Evolutionary conservation across 2,797 vertebrate genomes (phyloP).

Genomic region (Alauda arvensis): DNA sequence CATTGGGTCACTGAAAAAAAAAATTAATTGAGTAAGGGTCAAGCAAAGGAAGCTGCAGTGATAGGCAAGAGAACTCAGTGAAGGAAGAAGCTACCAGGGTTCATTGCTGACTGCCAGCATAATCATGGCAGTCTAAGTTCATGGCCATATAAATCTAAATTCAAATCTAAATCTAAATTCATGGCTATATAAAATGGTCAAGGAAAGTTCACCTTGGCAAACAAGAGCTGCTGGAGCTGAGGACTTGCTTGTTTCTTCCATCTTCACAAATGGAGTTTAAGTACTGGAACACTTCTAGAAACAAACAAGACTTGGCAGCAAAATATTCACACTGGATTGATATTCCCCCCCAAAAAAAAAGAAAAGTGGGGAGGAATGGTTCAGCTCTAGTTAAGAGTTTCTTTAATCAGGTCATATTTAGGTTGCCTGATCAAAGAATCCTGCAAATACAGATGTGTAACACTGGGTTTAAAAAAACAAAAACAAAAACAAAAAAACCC

Average conservation of each 20-base stretch:
- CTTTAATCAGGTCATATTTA: background rate
- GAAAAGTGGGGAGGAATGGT: accelerated
- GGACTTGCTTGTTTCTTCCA: background rate
- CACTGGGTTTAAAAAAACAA: background rate
- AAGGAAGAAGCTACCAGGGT: background rate
- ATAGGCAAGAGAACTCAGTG: background rate
- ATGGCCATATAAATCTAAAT: background rate
- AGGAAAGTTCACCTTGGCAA: background rate
- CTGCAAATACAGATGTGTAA: background rate
- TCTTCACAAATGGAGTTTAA: background rate
- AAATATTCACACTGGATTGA: background rate
- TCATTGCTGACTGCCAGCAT: accelerated
- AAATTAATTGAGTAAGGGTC: background rate
- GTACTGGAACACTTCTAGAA: background rate
- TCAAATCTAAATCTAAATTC: too few species aligned
- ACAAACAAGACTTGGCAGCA: background rate
- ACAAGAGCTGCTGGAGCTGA: background rate
- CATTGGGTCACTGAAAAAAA: background rate
- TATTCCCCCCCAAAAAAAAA: background rate
- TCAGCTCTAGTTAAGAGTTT: background rate
- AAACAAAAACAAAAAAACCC: background rate
- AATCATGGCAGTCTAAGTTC: background rate
- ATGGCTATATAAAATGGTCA: background rate
- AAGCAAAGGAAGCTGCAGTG: background rate
- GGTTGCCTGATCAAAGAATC: background rate